Evolutionary conservation across 1,140 invertebrate species (phyloP).

Genomic region (Drosophila malerkotliana): DNA sequence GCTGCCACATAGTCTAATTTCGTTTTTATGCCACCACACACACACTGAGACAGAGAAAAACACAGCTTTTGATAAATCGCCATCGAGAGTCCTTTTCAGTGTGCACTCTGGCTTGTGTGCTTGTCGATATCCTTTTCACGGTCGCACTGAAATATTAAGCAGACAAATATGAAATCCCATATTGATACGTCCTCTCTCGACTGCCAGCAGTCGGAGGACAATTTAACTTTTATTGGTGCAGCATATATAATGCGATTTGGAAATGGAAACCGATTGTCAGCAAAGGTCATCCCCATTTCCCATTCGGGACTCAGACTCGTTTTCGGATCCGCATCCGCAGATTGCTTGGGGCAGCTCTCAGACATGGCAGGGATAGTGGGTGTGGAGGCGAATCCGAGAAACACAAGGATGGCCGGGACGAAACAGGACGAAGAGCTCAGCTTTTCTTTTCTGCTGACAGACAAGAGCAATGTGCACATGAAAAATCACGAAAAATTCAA

Average conservation of each 20-base stretch:
- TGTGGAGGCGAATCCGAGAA: background rate
- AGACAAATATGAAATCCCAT: constrained; percentile 77
- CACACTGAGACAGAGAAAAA: background rate
- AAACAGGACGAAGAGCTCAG: constrained; percentile 7
- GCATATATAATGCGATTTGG: constrained; percentile 71
- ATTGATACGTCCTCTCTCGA: constrained; percentile 44
- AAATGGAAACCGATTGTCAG: constrained; percentile 68
- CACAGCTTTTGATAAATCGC: constrained; percentile 30
- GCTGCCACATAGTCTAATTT: constrained; percentile 54
- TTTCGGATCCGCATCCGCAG: constrained; percentile 28
- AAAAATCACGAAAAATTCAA: constrained; percentile 68
- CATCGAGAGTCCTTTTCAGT: constrained; percentile 21
- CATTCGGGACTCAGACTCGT: constrained; percentile 5
- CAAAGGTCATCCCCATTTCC: constrained; percentile 64
- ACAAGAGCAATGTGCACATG: constrained; percentile 41
- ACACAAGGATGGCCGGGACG: constrained; percentile 4
- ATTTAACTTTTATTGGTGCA: constrained; percentile 77
- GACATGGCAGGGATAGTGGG: constrained; percentile 29
- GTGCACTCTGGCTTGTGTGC: background rate
- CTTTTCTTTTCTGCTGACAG: constrained; percentile 69
- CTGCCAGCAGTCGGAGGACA: constrained; percentile 46
- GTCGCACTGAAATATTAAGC: constrained; percentile 69
- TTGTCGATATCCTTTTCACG: constrained; percentile 59
- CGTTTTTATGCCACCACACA: constrained; percentile 35
- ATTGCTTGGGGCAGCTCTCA: constrained; percentile 48